phyloP scores from a whole-genome alignment of 2,888 invertebrate genomes.

The Siphlonurus alternatus region DNA sequence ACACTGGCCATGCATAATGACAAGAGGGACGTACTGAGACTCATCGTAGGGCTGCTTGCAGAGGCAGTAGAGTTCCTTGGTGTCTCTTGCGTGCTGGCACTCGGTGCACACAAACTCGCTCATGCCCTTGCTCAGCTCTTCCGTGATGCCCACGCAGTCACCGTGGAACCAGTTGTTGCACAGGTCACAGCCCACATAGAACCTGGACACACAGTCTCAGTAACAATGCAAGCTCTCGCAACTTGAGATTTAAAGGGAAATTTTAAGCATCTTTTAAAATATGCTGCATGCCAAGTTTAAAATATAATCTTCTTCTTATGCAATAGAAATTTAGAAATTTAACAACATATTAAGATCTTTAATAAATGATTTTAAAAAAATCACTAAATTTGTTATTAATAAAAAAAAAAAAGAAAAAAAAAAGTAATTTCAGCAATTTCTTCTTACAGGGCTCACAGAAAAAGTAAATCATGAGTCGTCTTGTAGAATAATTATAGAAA shows the following conservation, averaged over 20 bases:
- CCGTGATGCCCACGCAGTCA: constrained; percentile 85
- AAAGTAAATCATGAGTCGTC: too few relatives aligned
- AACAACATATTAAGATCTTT: too few relatives aligned
- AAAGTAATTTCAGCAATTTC: too few relatives aligned
- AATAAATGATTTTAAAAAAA: too few relatives aligned
- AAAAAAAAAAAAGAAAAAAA: too few relatives aligned
- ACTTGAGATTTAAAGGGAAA: background rate
- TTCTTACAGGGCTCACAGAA: too few relatives aligned
- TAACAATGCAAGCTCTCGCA: background rate
- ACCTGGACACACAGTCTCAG: constrained; percentile 35
- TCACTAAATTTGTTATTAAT: too few relatives aligned
- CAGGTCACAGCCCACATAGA: constrained; percentile 94
- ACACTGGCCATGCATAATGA: too few relatives aligned
- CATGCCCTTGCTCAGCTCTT: constrained; percentile 76
- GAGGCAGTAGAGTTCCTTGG: constrained; percentile 87
- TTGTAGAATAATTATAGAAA: too few relatives aligned
- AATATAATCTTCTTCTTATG: too few relatives aligned
- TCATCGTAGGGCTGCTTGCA: constrained; percentile 95
- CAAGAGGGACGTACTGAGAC: constrained; percentile 72
- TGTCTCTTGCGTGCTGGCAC: constrained; percentile 69
- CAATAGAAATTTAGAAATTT: too few relatives aligned
- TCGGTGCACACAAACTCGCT: constrained; percentile 81
- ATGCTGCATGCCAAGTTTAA: too few relatives aligned
- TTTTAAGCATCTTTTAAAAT: background rate
- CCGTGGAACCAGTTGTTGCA: constrained; percentile 99